A percentile compares a stretch with the other conserved stretches of the same genome.
phyloP scores from a whole-genome alignment of 2,113 vertebrate genomes.

The Crotalus horridus region DNA sequence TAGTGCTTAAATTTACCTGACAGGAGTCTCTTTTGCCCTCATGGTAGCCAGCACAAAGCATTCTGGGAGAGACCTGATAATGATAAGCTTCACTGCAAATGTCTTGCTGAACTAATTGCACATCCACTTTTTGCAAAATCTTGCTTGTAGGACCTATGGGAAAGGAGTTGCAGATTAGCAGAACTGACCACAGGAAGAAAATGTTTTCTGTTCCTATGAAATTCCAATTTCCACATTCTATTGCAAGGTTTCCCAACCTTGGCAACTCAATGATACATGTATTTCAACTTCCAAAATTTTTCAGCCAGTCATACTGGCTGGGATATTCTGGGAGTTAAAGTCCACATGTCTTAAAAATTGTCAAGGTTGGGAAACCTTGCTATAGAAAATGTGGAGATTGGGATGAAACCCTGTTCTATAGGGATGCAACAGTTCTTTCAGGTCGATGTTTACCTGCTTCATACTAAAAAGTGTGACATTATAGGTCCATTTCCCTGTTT shows the following conservation, averaged over 20 bases:
- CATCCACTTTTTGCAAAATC: conserved; percentile 82
- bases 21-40: conserved; percentile 87
- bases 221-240: background rate
- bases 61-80: conserved; percentile 84
- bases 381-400: background rate
- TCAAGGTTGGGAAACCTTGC: background rate
- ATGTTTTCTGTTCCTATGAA: background rate
- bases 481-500: background rate
- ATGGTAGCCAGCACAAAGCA: conserved; percentile 91
- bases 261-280: background rate
- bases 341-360: background rate
- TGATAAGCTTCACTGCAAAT: conserved; percentile 82
- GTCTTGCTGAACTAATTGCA: conserved; percentile 83
- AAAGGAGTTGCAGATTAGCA: background rate
- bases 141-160: conserved; percentile 74
- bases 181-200: background rate
- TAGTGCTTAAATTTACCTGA: conserved; percentile 71
- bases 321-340: background rate
- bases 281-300: background rate
- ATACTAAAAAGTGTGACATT: background rate
- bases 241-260: background rate
- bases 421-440: background rate
- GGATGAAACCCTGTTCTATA: background rate
- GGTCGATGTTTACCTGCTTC: background rate
- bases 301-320: background rate